Percentiles rank a stretch among this genome's conserved stretches.
Evolutionary conservation across 2,888 invertebrate species (phyloP).

Genomic region (Neoascia interrupta): DNA sequence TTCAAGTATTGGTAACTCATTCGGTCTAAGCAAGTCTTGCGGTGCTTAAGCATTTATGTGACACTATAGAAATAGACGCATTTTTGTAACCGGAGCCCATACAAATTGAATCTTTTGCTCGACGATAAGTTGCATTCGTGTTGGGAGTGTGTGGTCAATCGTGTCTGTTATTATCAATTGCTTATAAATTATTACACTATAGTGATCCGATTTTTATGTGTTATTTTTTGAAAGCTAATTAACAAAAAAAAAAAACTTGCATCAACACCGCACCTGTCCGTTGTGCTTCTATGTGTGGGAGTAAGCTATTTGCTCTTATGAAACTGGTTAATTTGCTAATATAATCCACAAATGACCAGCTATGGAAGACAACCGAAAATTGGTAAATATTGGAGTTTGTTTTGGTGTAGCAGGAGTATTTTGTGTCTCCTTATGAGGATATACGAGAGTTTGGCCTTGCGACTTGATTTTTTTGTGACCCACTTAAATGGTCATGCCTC

Average conservation of each 20-base stretch:
- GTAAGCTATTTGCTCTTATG: conserved; percentile 1
- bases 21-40: conserved; percentile 27
- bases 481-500: too few relatives aligned
- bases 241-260: too few relatives aligned
- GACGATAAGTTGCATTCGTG: neutral
- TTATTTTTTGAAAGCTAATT: conserved; percentile 24
- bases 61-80: neutral
- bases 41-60: conserved; percentile 30
- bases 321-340: conserved; percentile 1
- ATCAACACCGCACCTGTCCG: too few relatives aligned
- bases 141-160: conserved; percentile 10
- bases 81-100: neutral
- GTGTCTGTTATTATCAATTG: conserved; percentile 1
- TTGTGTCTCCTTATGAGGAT: neutral
- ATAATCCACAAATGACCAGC: conserved; percentile 35
- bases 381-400: conserved; percentile 53
- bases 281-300: conserved; percentile 28
- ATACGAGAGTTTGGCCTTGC: too few relatives aligned
- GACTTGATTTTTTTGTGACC: too few relatives aligned
- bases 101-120: too few relatives aligned
- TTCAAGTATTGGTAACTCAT: conserved; percentile 44
- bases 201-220: conserved; percentile 10
- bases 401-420: neutral
- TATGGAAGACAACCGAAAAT: conserved; percentile 48
- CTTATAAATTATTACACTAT: too few relatives aligned